Percentiles rank a stretch among this genome's conserved stretches.
Evolutionary conservation across 2,797 vertebrate genomes (phyloP).

Genomic region (Ctenopoma kingsleyae): DNA sequence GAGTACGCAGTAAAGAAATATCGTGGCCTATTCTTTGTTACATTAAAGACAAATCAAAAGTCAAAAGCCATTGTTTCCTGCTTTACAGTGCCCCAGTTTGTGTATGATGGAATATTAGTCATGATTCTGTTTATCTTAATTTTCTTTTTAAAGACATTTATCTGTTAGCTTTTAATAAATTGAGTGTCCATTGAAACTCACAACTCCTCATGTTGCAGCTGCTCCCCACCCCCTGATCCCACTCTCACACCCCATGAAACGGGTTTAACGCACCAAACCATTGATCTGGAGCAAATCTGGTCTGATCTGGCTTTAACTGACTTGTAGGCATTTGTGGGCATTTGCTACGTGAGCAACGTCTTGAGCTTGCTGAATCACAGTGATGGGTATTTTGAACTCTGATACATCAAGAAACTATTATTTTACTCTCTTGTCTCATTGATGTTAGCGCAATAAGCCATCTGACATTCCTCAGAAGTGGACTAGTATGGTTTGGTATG

Average conservation of each 20-base stretch:
- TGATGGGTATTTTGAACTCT: conserved; percentile 16
- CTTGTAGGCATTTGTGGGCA: neutral
- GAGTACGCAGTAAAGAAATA: neutral
- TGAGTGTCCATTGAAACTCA: conserved; percentile 33
- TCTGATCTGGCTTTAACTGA: neutral
- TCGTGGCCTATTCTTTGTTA: neutral
- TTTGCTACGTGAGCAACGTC: neutral
- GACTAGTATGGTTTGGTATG: conserved; percentile 14
- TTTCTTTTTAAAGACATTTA: neutral
- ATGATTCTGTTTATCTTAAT: neutral
- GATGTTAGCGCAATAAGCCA: neutral
- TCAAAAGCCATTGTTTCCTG: neutral
- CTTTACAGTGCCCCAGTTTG: neutral
- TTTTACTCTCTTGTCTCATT: neutral
- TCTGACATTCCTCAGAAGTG: conserved; percentile 22
- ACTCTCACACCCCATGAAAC: conserved; percentile 22
- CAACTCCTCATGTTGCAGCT: neutral
- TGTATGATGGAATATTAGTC: neutral
- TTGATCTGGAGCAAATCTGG: conserved; percentile 10
- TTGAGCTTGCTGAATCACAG: neutral
- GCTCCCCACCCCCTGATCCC: neutral
- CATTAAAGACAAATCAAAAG: neutral
- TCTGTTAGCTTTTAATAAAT: neutral
- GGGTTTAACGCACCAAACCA: conserved; percentile 24
- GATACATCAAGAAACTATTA: neutral